A percentile compares a stretch with the other conserved stretches of the same genome.
Evolutionary conservation across 2,888 invertebrate species (phyloP).

Genomic region (Ditylenchus weischeri): DNA sequence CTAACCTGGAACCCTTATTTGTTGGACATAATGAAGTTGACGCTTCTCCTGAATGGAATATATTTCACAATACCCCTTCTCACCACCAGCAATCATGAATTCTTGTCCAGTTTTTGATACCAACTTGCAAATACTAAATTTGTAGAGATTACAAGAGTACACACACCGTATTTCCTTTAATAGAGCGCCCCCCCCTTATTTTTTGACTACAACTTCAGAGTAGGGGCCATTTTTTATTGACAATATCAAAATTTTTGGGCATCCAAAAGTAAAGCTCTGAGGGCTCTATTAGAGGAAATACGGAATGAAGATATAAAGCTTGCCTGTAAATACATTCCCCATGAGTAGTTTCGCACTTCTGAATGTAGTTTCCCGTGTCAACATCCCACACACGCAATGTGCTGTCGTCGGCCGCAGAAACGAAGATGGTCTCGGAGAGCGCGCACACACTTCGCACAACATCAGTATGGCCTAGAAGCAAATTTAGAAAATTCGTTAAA

Average conservation of each 20-base stretch:
- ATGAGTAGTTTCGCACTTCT: slow-evolving; percentile 27
- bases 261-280: no score
- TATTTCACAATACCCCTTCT: slow-evolving; percentile 48
- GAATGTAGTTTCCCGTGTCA: slow-evolving; percentile 66
- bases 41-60: slow-evolving; percentile 31
- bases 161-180: no score
- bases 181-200: no score
- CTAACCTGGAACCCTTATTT: slow-evolving; percentile 69
- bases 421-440: slow-evolving; percentile 72
- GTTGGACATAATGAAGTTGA: slow-evolving; percentile 16
- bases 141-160: background rate
- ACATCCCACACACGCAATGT: slow-evolving; percentile 78
- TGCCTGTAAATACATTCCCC: slow-evolving; percentile 51
- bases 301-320: no score
- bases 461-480: slow-evolving; percentile 77
- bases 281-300: no score
- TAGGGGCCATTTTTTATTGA: no score
- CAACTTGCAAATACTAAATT: slow-evolving; percentile 19
- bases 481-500: background rate
- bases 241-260: no score
- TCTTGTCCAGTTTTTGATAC: slow-evolving; percentile 15
- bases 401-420: slow-evolving; percentile 90
- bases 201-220: no score
- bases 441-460: slow-evolving; percentile 80
- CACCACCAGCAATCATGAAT: slow-evolving; percentile 43